phyloP scores from a whole-genome alignment of 2,797 vertebrate genomes.

The Pempheris klunzingeri region DNA sequence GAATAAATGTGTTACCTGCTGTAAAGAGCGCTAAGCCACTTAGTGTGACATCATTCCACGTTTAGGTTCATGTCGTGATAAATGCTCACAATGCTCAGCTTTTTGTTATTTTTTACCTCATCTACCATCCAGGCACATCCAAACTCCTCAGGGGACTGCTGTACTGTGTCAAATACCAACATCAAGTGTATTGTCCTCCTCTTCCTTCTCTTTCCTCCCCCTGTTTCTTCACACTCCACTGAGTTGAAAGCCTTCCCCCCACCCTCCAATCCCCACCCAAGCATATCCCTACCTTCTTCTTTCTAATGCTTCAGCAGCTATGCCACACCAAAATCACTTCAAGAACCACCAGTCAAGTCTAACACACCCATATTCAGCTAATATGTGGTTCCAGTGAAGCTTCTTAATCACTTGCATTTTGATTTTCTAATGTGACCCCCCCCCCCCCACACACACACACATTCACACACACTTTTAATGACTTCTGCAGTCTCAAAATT shows the following conservation, averaged over 20 bases:
- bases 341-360: not conserved
- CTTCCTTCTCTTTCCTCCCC: not conserved
- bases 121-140: not conserved
- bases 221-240: conserved; percentile 44
- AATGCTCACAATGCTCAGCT: not conserved
- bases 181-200: conserved; percentile 17
- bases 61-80: not conserved
- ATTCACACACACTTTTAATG: too few relatives aligned
- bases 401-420: not conserved
- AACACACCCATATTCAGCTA: not conserved
- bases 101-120: not conserved
- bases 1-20: not conserved
- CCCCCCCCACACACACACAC: too few relatives aligned
- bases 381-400: not conserved
- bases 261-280: not conserved
- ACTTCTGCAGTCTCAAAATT: too few relatives aligned
- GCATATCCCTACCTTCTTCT: not conserved
- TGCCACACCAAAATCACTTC: not conserved
- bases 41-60: accelerated
- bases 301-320: conserved; percentile 2
- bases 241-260: conserved; percentile 26
- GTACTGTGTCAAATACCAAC: not conserved
- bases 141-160: not conserved
- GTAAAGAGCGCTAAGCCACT: not conserved
- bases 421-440: too few relatives aligned